A percentile compares a stretch with the other conserved stretches of the same genome.
Conservation (phyloP, 2,113 vertebrate genomes). For the Cepphus grylle region DNA sequence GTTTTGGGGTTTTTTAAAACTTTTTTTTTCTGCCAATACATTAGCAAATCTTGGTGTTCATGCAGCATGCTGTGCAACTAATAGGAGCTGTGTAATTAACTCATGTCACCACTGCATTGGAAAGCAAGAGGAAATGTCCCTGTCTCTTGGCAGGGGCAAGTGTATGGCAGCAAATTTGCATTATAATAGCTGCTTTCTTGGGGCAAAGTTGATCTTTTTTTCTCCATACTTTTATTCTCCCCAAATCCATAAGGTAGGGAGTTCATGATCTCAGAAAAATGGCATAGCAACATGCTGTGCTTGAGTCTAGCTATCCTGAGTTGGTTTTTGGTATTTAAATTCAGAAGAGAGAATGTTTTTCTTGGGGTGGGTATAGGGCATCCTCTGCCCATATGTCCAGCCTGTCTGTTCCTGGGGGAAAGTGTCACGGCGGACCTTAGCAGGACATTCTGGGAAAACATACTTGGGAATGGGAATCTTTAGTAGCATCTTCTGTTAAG, state of each 20-base stretch:
- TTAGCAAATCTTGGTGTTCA: constrained; percentile 25
- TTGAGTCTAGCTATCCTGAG: not conserved
- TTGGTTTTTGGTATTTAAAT: not conserved
- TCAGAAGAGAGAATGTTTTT: not conserved
- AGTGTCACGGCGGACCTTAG: not conserved
- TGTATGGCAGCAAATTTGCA: not conserved
- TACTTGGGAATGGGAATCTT: not conserved
- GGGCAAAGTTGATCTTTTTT: not conserved
- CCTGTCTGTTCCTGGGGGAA: not conserved
- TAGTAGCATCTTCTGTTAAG: not conserved
- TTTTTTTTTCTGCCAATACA: constrained; percentile 1
- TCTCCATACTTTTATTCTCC: not conserved
- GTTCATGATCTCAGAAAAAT: not conserved
- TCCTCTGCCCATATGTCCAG: not conserved
- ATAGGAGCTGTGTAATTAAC: constrained; percentile 40
- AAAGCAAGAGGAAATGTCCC: not conserved
- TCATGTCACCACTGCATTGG: not conserved
- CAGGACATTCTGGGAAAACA: not conserved
- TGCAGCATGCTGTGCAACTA: constrained; percentile 52
- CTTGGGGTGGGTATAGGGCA: not conserved
- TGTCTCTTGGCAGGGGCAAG: not conserved
- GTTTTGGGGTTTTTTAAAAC: not conserved
- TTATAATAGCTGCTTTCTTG: not conserved
- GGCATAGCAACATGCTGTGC: not conserved
- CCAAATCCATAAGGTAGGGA: not conserved